Evolutionary conservation across 1,140 invertebrate species (phyloP).

Genomic region (Ectropis grisescens): DNA sequence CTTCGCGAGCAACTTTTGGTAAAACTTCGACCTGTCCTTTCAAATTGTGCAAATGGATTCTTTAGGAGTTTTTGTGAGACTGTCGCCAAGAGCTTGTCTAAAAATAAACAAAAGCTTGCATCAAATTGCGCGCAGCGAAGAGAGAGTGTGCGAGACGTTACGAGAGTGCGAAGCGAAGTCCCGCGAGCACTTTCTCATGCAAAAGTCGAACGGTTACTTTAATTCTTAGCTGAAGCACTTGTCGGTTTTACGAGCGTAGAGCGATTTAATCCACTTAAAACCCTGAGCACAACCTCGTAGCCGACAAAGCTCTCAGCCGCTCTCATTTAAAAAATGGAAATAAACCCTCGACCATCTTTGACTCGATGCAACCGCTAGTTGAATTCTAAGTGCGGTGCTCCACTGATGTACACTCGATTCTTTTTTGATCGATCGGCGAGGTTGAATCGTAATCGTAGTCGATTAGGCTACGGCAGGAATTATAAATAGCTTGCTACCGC

Average conservation of each 20-base stretch:
- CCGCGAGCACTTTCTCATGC: conserved; percentile 62
- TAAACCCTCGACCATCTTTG: conserved; percentile 64
- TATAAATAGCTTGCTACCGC: no score
- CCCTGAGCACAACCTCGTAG: conserved; percentile 64
- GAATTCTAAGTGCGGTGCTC: conserved; percentile 61
- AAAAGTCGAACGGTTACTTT: conserved; percentile 69
- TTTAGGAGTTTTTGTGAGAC: no score
- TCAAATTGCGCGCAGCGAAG: conserved; percentile 46
- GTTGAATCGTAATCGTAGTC: no score
- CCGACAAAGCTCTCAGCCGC: conserved; percentile 68
- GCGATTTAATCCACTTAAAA: conserved; percentile 71
- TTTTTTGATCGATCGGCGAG: conserved; percentile 38
- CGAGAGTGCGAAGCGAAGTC: conserved; percentile 51
- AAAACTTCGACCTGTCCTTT: no score
- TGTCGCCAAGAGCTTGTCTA: no score
- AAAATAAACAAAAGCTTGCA: conserved; percentile 42
- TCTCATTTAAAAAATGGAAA: conserved; percentile 70
- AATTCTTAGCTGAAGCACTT: conserved; percentile 68
- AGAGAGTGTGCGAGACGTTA: no score
- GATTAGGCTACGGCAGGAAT: no score
- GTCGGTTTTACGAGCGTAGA: conserved; percentile 68
- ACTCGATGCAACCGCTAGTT: conserved; percentile 54
- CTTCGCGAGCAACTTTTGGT: no score
- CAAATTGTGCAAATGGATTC: no score
- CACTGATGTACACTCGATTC: conserved; percentile 42